phyloP scores from a whole-genome alignment of 1,140 invertebrate genomes.

The Drosophila bocki region DNA sequence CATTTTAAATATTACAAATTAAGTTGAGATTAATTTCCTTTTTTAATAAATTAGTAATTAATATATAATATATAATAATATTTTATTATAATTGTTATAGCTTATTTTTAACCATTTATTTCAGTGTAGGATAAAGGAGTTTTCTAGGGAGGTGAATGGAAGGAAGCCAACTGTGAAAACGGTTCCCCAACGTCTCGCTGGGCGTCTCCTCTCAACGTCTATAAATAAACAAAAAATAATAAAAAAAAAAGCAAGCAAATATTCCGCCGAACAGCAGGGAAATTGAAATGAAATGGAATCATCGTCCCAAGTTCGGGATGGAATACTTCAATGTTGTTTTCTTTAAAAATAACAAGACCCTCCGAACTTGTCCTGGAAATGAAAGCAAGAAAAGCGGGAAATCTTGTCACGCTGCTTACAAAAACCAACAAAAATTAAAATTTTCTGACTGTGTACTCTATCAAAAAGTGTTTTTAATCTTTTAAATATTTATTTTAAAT shows the following conservation, averaged over 20 bases:
- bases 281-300: slow-evolving; percentile 37
- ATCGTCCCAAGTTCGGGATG: slow-evolving; percentile 26
- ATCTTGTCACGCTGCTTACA: slow-evolving; percentile 36
- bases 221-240: slow-evolving; percentile 52
- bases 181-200: slow-evolving; percentile 37
- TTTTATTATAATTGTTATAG: neutral
- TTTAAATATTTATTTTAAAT: too few species aligned
- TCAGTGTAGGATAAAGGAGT: slow-evolving; percentile 10
- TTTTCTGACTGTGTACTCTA: slow-evolving; percentile 16
- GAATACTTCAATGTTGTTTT: slow-evolving; percentile 47
- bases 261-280: slow-evolving; percentile 14
- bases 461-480: neutral
- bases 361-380: slow-evolving; percentile 59
- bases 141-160: slow-evolving; percentile 53
- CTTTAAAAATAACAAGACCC: slow-evolving; percentile 50
- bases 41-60: neutral
- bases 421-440: slow-evolving; percentile 32
- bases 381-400: slow-evolving; percentile 40
- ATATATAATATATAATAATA: too few species aligned
- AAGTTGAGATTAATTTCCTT: neutral
- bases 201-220: slow-evolving; percentile 24
- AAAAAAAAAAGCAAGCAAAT: slow-evolving; percentile 21
- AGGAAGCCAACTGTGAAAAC: slow-evolving; percentile 75
- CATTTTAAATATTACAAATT: neutral
- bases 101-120: too few species aligned